Evolutionary conservation across 92 coral and sea anemone species (phyloP).

Genomic region (Plumapathes pennacea): DNA sequence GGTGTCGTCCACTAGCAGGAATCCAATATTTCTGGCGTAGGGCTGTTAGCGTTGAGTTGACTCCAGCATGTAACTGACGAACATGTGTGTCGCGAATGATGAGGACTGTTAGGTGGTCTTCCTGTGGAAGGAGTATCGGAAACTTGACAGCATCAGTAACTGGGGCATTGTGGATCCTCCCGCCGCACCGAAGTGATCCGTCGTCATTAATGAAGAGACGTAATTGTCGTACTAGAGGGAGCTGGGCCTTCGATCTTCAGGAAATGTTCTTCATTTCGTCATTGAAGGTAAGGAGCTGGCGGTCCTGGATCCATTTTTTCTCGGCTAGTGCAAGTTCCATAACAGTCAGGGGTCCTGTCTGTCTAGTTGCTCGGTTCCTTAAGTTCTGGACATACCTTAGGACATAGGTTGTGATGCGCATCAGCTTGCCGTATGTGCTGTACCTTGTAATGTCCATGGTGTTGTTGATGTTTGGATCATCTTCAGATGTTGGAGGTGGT

Average conservation of each 20-base stretch:
- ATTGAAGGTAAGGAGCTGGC: constrained; percentile 3
- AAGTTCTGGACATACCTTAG: constrained; percentile 22
- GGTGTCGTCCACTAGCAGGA: constrained; percentile 42
- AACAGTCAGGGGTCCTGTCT: constrained; percentile 8
- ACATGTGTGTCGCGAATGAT: constrained; percentile 25
- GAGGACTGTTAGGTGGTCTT: constrained; percentile 31
- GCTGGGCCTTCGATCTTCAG: constrained; percentile 4
- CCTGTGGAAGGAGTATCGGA: constrained; percentile 31
- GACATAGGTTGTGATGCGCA: constrained; percentile 21
- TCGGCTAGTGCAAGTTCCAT: constrained; percentile 14
- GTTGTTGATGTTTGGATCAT: constrained; percentile 6
- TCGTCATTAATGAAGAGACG: constrained; percentile 16
- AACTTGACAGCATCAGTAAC: constrained; percentile 24
- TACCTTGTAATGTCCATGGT: constrained; percentile 12
- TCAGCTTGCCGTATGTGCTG: constrained; percentile 8
- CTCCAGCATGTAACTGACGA: constrained; percentile 49
- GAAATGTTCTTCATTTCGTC: not conserved
- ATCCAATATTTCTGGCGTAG: constrained; percentile 49
- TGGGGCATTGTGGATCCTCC: constrained; percentile 54
- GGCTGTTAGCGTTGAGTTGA: constrained; percentile 36
- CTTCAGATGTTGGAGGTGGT: not conserved
- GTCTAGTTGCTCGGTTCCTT: constrained; percentile 2
- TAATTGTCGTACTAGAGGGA: constrained; percentile 15
- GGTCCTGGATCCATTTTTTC: constrained; percentile 15
- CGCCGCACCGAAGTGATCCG: constrained; percentile 41